Conservation (phyloP, 1,140 invertebrate species). For the Caenorhabditis remanei region DNA sequence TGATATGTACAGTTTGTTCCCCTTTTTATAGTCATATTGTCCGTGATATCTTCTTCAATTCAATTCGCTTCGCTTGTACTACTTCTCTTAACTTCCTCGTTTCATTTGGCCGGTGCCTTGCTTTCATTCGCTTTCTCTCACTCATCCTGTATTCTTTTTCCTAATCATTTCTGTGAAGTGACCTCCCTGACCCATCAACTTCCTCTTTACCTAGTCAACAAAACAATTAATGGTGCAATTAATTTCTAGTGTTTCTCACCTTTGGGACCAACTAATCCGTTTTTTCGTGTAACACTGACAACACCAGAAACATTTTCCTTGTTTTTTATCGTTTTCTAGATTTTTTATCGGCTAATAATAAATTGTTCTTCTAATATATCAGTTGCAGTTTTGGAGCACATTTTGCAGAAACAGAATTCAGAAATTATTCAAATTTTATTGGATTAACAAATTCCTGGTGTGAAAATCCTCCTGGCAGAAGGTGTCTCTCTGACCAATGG, state of each 20-base stretch:
- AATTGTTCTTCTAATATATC: slow-evolving; percentile 32
- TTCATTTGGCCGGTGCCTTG: slow-evolving; percentile 28
- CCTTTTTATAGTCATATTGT: slow-evolving; percentile 34
- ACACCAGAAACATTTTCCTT: not conserved
- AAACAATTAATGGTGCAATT: slow-evolving; percentile 21
- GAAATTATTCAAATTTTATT: too few species aligned
- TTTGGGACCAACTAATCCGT: slow-evolving; percentile 18
- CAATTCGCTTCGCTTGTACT: not conserved
- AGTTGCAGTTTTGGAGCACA: too few species aligned
- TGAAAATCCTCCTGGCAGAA: not conserved
- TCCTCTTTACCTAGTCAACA: slow-evolving; percentile 9
- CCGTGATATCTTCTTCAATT: slow-evolving; percentile 9
- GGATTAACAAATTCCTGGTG: not conserved
- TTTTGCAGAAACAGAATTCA: too few species aligned
- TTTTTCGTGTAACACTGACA: slow-evolving; percentile 13
- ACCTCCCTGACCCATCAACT: not conserved
- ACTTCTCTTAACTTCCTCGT: not conserved
- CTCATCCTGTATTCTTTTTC: not conserved
- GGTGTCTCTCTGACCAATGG: not conserved
- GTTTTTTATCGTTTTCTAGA: slow-evolving; percentile 14
- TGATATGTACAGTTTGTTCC: slow-evolving; percentile 28
- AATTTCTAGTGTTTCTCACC: not conserved
- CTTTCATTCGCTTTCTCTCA: slow-evolving; percentile 9
- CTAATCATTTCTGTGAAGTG: slow-evolving; percentile 43
- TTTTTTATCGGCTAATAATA: slow-evolving; percentile 16